These are phyloP conservation scores for Bhutanitis thaidina DNA, from an alignment of 2,888 invertebrate genomes.

Conservation along the genomic window DNA sequence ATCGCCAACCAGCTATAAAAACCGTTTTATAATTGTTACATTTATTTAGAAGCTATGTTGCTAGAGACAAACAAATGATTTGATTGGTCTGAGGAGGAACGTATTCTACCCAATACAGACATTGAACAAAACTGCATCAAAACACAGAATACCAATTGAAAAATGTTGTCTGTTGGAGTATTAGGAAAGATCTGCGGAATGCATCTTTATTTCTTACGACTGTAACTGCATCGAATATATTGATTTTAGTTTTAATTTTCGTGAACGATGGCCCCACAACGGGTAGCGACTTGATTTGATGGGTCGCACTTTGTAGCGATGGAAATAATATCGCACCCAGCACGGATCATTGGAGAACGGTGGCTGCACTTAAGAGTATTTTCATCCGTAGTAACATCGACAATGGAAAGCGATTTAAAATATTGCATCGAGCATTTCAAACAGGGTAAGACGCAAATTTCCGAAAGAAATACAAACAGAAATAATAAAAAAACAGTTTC, in stretches of 20 bases:
- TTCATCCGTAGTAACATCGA: constrained; percentile 49
- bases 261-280: constrained; percentile 36
- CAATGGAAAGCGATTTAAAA: constrained; percentile 59
- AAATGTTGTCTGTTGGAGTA: too few relatives aligned
- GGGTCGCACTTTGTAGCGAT: constrained; percentile 48
- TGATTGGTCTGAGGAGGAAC: too few relatives aligned
- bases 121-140: too few relatives aligned
- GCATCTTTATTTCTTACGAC: constrained; percentile 2
- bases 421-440: constrained; percentile 36
- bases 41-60: too few relatives aligned
- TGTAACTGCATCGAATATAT: constrained; percentile 25
- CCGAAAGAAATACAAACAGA: constrained; percentile 1
- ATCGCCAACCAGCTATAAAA: too few relatives aligned
- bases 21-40: too few relatives aligned
- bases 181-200: neutral
- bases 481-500: constrained; percentile 10
- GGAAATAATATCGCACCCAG: constrained; percentile 52
- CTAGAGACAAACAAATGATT: too few relatives aligned
- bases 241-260: constrained; percentile 47
- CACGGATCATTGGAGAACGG: constrained; percentile 56
- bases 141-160: too few relatives aligned
- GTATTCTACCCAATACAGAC: too few relatives aligned
- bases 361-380: constrained; percentile 54
- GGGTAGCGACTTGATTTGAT: constrained; percentile 56
- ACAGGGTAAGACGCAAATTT: constrained; percentile 16